These are phyloP conservation scores for Lumbricus terrestris DNA, from an alignment of 2,888 invertebrate species.

Conservation along the genomic window DNA sequence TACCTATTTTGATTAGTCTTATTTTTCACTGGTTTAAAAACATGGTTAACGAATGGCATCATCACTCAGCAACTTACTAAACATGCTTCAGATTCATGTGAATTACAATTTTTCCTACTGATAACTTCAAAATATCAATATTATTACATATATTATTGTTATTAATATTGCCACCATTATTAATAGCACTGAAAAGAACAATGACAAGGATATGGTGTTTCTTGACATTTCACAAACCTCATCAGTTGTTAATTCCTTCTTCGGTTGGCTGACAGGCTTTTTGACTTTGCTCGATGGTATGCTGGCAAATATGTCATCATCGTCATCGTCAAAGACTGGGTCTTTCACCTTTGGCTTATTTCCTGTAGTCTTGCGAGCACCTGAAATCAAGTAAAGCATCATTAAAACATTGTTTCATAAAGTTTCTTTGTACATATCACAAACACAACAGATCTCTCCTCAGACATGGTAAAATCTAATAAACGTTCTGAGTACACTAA, in stretches of 20 bases:
- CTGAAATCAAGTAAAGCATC: neutral
- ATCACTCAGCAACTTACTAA: neutral
- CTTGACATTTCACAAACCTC: neutral
- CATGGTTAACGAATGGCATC: no score
- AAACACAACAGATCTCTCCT: neutral
- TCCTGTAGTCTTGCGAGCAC: neutral
- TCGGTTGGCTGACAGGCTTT: neutral
- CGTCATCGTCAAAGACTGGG: neutral
- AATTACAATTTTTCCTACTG: neutral
- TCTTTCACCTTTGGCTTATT: conserved; percentile 3
- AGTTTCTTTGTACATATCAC: neutral
- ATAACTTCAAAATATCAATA: no score
- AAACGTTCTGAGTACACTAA: neutral
- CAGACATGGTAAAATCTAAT: neutral
- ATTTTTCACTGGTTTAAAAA: no score
- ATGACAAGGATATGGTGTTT: neutral
- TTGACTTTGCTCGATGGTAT: neutral
- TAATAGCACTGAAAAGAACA: neutral
- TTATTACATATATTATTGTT: neutral
- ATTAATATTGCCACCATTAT: neutral
- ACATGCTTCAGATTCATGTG: neutral
- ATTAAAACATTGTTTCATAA: neutral
- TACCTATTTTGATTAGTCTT: no score
- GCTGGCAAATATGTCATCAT: conserved; percentile 12
- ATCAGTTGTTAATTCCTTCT: neutral